A percentile compares a stretch with the other conserved stretches of the same genome.
Conservation (phyloP, 2,113 vertebrate genomes). For the Serinus canaria region DNA sequence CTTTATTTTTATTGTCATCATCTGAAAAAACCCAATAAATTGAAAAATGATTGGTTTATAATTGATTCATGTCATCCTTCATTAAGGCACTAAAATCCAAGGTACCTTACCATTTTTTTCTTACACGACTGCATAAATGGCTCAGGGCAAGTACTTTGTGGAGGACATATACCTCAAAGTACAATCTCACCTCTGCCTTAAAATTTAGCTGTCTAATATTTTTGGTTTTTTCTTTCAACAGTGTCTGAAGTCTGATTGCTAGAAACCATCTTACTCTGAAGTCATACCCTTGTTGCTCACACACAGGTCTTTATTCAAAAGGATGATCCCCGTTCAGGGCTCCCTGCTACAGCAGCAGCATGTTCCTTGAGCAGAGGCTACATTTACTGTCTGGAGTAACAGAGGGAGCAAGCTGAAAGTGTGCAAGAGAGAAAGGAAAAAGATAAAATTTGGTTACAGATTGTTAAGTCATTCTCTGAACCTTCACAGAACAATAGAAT, state of each 20-base stretch:
- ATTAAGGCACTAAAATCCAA: neutral
- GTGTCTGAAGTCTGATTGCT: neutral
- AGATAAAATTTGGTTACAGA: neutral
- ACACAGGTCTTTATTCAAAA: neutral
- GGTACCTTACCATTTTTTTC: neutral
- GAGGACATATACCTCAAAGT: neutral
- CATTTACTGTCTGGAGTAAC: neutral
- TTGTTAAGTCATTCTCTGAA: neutral
- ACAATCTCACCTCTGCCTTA: neutral
- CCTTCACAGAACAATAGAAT: neutral
- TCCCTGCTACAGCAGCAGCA: neutral
- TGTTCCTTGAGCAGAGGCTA: rapidly evolving
- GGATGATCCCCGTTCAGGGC: neutral
- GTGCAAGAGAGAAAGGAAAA: neutral
- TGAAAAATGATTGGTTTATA: neutral
- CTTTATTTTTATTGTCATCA: neutral
- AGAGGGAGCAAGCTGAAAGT: rapidly evolving
- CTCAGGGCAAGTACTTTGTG: neutral
- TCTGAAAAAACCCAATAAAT: neutral
- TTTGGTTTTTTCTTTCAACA: neutral
- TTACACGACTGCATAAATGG: neutral
- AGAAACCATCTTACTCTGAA: neutral
- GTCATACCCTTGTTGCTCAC: neutral
- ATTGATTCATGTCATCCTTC: neutral
- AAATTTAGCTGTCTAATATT: neutral